A percentile compares a stretch with the other conserved stretches of the same genome.
phyloP scores from a whole-genome alignment of 2,113 vertebrate genomes.

The Podarcis muralis region DNA sequence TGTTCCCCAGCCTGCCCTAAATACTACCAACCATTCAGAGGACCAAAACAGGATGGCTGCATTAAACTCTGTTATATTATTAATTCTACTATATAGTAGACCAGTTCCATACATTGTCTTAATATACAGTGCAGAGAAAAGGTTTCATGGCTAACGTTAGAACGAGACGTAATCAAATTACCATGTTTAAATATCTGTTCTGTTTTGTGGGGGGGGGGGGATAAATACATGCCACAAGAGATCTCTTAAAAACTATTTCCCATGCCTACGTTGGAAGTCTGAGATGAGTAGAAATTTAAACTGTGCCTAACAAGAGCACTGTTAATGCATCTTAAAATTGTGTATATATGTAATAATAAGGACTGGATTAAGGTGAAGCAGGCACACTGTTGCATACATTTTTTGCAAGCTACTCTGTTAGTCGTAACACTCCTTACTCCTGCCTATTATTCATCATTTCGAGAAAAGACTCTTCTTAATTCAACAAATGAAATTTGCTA shows the following conservation, averaged over 20 bases:
- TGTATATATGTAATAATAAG: background rate
- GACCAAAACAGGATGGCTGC: too few relatives aligned
- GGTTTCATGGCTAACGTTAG: background rate
- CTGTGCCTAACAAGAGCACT: background rate
- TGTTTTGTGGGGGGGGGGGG: background rate
- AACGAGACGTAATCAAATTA: background rate
- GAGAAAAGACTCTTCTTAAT: background rate
- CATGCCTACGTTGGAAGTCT: background rate
- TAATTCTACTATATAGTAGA: background rate
- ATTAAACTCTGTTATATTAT: background rate
- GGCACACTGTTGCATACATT: background rate
- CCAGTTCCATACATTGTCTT: background rate
- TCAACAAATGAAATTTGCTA: background rate
- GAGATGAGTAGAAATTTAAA: background rate
- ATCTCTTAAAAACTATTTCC: background rate
- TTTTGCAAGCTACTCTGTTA: background rate
- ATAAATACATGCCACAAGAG: background rate
- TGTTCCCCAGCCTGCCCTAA: too few relatives aligned
- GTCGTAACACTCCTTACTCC: background rate
- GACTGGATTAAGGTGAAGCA: background rate
- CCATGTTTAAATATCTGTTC: background rate
- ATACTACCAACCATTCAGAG: too few relatives aligned
- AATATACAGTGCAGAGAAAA: background rate
- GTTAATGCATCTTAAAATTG: background rate
- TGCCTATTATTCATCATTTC: background rate